Evolutionary conservation across 2,797 vertebrate genomes (phyloP).

Genomic region (Lagodon rhomboides): DNA sequence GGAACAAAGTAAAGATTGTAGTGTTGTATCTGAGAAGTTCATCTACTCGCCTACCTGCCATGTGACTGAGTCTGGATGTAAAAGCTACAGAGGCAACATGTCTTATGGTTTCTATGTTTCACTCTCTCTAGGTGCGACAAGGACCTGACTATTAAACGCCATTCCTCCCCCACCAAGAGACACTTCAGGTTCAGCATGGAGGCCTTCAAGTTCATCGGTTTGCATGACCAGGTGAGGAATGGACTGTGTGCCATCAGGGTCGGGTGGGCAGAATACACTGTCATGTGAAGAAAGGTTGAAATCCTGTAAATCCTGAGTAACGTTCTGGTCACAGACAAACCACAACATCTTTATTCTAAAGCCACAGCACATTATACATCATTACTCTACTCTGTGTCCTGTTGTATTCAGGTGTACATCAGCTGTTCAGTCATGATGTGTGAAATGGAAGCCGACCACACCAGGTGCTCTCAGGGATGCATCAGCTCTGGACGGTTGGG

Average conservation of each 20-base stretch:
- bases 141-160: conserved; percentile 71
- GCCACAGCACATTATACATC: too few species aligned
- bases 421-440: conserved; percentile 84
- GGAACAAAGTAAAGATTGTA: not conserved
- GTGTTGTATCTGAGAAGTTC: not conserved
- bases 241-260: not conserved
- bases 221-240: conserved; percentile 73
- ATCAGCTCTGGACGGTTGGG: not conserved
- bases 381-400: too few species aligned
- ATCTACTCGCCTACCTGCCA: too few species aligned
- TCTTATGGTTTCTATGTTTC: not conserved
- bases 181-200: conserved; percentile 78
- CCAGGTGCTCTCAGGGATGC: conserved; percentile 79
- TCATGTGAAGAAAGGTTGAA: too few species aligned
- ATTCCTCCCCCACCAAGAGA: conserved; percentile 15
- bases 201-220: conserved; percentile 84
- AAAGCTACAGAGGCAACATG: too few species aligned
- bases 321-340: too few species aligned
- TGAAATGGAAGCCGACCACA: conserved; percentile 59
- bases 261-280: too few species aligned
- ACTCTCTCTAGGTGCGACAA: conserved; percentile 65
- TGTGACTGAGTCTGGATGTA: too few species aligned
- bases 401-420: conserved; percentile 80
- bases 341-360: too few species aligned
- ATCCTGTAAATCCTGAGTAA: too few species aligned